Conservation (phyloP, 2,888 invertebrate species). For the Machimus atricapillus region DNA sequence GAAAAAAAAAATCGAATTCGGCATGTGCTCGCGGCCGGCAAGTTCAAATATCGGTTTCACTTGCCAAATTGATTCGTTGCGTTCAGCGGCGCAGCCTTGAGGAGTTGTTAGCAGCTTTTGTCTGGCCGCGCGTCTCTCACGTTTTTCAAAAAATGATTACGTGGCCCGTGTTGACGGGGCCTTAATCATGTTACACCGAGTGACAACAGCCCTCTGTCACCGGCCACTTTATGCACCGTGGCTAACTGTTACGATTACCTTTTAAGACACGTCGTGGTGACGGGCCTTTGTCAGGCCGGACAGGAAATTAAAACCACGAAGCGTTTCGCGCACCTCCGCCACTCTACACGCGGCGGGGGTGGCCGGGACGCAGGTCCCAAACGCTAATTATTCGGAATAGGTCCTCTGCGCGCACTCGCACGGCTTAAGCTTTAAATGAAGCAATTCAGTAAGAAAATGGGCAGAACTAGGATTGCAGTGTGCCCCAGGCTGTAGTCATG, state of each 20-base stretch:
- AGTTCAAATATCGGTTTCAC: background rate
- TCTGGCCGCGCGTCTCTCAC: background rate
- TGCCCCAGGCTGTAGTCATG: background rate
- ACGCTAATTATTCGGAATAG: background rate
- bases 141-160: background rate
- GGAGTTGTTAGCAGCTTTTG: background rate
- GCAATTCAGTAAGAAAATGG: background rate
- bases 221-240: constrained; percentile 23
- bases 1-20: background rate
- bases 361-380: background rate
- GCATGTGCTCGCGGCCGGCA: background rate
- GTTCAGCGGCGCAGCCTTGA: background rate
- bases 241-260: constrained; percentile 8
- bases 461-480: background rate
- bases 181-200: constrained; percentile 19
- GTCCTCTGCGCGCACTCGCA: background rate
- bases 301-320: constrained; percentile 34
- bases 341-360: background rate
- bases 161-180: background rate
- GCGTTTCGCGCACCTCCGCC: background rate
- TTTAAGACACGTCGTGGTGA: background rate
- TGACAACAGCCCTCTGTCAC: constrained; percentile 30
- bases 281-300: constrained; percentile 26
- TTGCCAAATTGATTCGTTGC: constrained; percentile 27
- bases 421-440: background rate